phyloP scores from a whole-genome alignment of 2,888 invertebrate genomes.

The Gisinianus flammeolus region DNA sequence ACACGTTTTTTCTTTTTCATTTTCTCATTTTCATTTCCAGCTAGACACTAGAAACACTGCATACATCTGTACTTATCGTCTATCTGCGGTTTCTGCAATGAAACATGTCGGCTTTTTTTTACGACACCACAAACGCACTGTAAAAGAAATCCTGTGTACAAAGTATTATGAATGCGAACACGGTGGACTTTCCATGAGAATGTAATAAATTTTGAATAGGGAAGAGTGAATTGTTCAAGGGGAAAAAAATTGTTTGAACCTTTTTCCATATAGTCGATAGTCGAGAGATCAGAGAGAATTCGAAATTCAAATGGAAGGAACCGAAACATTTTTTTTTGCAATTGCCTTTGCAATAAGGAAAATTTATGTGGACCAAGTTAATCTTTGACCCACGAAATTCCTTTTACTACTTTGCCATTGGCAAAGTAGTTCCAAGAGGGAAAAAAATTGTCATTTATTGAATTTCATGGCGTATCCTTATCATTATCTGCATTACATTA shows the following conservation, averaged over 20 bases:
- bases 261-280: not conserved
- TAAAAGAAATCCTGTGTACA: not conserved
- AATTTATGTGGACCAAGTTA: conserved; percentile 27
- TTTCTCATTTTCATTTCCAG: too few species aligned
- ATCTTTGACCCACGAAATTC: conserved; percentile 17
- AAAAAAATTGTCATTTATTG: not conserved
- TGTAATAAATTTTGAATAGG: conserved; percentile 17
- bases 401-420: not conserved
- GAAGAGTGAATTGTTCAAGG: conserved; percentile 13
- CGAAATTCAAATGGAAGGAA: not conserved
- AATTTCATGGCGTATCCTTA: not conserved
- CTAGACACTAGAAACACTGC: too few species aligned
- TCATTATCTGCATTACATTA: not conserved
- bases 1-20: too few species aligned
- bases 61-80: too few species aligned
- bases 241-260: not conserved
- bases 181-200: not conserved
- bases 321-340: not conserved
- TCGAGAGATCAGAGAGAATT: not conserved
- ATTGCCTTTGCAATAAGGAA: conserved; percentile 29
- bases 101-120: not conserved
- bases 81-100: not conserved
- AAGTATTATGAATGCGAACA: not conserved
- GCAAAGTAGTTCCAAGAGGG: not conserved
- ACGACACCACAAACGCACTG: not conserved